Base-by-base conservation (phyloP, 2,113 vertebrate species). In the Calidris pygmaea region DNA sequence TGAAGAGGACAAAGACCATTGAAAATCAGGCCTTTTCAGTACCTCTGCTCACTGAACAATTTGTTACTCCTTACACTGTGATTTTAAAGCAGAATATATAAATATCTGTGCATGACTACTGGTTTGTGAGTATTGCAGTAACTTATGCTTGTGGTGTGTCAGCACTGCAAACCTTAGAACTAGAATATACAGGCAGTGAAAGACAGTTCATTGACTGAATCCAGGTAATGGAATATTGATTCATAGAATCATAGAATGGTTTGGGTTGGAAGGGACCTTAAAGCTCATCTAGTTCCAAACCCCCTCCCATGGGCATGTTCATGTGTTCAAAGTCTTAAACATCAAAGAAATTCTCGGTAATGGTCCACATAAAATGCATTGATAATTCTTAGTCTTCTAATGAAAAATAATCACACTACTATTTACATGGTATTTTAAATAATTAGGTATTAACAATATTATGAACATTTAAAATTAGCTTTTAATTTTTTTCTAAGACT, bases 221-320 rank as follows among this genome's bases (percentile, higher is more conserved):
- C 83, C 76, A 81, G 89, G 63, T 96, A 95, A 95, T 96, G 80
- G 53, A 78, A 75, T 95, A 91, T 92, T 87, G 75, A 93, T 93
- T 95, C 83, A 88, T 20, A 39, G 26, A 30, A 30, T 41, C 84
- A 66, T 32, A 66, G 63, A 66, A 43, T 16, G 14, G 30, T 16
- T 66, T 45, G 63, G 30, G 37, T 21, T 30, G 27, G 37, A 65
- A 60, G 14, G n/a, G n/a, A 37, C n/a, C 23, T 60, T 37, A 35
- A 60, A 60, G 59, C 35, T 60, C 59, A 60, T 26, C n/a, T 17
- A 17, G 59, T 26, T 60, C n/a, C 59, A 35, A 11, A 9, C n/a
- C n/a, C 22, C 14, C 59, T 35, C 22, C 58, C 59, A 7, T 11
- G 23, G n/a, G 22, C 59, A 55, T 91, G 24, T 56, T 86, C 14